A percentile compares a stretch with the other conserved stretches of the same genome.
Evolutionary conservation across 2,113 vertebrate species (phyloP).

Genomic region (Tragelaphus strepsiceros): DNA sequence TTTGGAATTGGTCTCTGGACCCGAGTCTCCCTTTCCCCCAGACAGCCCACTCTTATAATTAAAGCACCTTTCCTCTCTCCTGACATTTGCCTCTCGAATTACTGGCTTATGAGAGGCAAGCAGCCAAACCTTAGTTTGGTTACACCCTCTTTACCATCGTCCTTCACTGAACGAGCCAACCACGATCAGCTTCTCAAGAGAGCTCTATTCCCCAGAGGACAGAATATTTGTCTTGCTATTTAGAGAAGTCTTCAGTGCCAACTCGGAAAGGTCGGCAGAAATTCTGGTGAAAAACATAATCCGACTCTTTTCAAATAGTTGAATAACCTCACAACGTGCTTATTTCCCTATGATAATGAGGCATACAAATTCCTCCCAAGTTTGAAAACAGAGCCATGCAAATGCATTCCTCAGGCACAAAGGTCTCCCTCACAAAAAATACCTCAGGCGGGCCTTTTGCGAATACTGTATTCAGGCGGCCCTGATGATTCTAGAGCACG

Average conservation of each 20-base stretch:
- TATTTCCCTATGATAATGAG: conserved; percentile 30
- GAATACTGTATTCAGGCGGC: neutral
- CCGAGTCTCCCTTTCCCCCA: neutral
- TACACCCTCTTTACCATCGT: neutral
- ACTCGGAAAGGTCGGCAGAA: neutral
- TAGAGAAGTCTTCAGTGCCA: neutral
- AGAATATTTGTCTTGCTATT: conserved; percentile 31
- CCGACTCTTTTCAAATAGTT: conserved; percentile 8
- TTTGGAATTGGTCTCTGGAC: neutral
- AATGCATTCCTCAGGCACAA: conserved; percentile 39
- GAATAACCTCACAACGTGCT: conserved; percentile 19
- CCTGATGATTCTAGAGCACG: neutral
- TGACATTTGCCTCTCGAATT: neutral
- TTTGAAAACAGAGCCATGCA: conserved; percentile 1
- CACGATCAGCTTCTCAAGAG: neutral
- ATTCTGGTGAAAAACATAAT: neutral
- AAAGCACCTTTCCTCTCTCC: neutral
- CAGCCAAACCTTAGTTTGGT: neutral
- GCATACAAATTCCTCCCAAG: neutral
- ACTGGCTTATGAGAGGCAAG: neutral
- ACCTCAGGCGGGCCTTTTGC: neutral
- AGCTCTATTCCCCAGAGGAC: neutral
- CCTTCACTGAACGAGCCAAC: neutral
- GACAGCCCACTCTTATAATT: neutral
- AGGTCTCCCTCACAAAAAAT: neutral